Conservation (phyloP, 2,888 invertebrate species). For the Bibio marci region DNA sequence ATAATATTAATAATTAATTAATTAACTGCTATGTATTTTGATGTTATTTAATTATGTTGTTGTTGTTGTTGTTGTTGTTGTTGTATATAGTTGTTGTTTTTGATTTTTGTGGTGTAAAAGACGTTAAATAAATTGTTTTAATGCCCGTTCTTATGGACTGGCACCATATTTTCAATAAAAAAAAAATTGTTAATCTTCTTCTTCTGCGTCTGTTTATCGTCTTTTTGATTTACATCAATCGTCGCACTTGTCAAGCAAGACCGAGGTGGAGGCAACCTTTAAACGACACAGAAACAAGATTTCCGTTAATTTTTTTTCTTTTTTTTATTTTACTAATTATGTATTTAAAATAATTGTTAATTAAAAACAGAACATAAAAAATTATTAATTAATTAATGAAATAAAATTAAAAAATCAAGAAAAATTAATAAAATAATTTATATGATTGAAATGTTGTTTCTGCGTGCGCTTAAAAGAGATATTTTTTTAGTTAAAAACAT, state of each 20-base stretch:
- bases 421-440: neutral
- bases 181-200: too few species aligned
- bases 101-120: too few species aligned
- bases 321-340: slow-evolving; percentile 8
- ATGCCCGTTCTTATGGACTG: too few species aligned
- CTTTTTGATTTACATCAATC: neutral
- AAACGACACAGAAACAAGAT: slow-evolving; percentile 36
- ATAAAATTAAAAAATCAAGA: neutral
- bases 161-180: too few species aligned
- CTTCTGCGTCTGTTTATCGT: neutral
- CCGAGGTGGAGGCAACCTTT: too few species aligned
- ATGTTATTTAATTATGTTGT: too few species aligned
- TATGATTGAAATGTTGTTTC: slow-evolving; percentile 35
- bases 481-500: slow-evolving; percentile 5
- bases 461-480: slow-evolving; percentile 30
- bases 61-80: too few species aligned
- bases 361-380: neutral
- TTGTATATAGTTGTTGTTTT: too few species aligned
- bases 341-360: neutral
- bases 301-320: slow-evolving; percentile 23
- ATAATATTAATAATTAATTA: too few species aligned
- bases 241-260: slow-evolving; percentile 26
- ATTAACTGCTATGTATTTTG: too few species aligned
- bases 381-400: neutral
- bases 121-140: too few species aligned